Conservation (phyloP, 92 coral and sea anemone species). For the Epizoanthus rinbou region DNA sequence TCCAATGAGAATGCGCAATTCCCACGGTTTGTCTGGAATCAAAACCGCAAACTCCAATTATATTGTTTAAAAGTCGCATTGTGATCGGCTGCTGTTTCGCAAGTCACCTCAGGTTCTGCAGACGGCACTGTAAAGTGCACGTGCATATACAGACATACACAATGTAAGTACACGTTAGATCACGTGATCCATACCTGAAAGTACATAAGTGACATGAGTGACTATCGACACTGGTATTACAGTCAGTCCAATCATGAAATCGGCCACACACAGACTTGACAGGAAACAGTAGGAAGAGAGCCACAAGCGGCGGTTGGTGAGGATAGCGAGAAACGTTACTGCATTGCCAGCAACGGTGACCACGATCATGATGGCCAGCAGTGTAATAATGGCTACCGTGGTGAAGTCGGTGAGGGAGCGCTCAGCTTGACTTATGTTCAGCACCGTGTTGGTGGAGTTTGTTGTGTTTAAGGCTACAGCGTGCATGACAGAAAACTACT, state of each 20-base stretch:
- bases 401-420: no score
- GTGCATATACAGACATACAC: neutral
- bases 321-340: constrained; percentile 15
- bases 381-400: neutral
- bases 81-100: no score
- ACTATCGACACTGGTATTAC: constrained; percentile 54
- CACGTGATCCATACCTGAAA: constrained; percentile 44
- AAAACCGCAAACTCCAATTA: no score
- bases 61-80: no score
- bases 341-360: constrained; percentile 17
- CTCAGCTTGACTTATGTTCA: no score
- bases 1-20: no score
- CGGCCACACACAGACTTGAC: constrained; percentile 21
- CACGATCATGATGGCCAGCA: neutral
- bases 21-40: no score
- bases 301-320: constrained; percentile 13
- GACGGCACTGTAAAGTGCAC: no score
- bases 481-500: no score
- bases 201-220: constrained; percentile 44
- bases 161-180: constrained; percentile 3
- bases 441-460: no score
- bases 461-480: no score
- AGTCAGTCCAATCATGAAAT: constrained; percentile 23
- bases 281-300: constrained; percentile 9
- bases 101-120: no score